phyloP scores from a whole-genome alignment of 1,140 invertebrate species.

The Gonatopus flavifemur region DNA sequence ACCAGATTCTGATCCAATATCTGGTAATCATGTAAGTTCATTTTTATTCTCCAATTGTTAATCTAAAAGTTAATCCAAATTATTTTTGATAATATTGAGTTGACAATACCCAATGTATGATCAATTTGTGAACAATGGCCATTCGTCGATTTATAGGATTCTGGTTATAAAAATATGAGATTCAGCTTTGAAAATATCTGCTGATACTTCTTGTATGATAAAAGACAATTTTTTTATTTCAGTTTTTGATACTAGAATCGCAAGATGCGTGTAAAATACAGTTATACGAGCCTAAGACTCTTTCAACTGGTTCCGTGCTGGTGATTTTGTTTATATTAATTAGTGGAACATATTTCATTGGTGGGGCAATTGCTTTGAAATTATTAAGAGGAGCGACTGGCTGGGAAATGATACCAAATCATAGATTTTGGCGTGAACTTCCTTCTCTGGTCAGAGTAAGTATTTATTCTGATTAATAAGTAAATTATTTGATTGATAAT shows the following conservation, averaged over 20 bases:
- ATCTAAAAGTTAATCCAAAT: constrained; percentile 5
- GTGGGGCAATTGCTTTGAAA: constrained; percentile 42
- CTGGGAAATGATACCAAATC: constrained; percentile 54
- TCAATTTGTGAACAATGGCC: background rate
- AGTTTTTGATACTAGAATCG: constrained; percentile 25
- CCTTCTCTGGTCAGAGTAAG: constrained; percentile 47
- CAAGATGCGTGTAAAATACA: constrained; percentile 15
- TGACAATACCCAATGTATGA: constrained; percentile 10
- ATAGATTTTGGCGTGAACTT: constrained; percentile 51
- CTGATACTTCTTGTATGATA: background rate
- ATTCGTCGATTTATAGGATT: background rate
- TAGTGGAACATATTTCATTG: constrained; percentile 38
- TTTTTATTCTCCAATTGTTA: too few species aligned
- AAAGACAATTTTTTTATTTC: constrained; percentile 13
- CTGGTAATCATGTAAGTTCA: too few species aligned
- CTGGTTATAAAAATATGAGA: background rate
- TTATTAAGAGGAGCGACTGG: constrained; percentile 51
- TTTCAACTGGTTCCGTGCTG: constrained; percentile 44
- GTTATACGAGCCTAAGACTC: background rate
- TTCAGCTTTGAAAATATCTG: background rate
- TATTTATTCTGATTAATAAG: constrained; percentile 6
- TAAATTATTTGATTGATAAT: background rate
- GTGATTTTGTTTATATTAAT: constrained; percentile 40
- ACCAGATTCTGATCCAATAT: too few species aligned
- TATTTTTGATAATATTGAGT: background rate